Conservation (phyloP, 2,888 invertebrate species). For the Coremacera marginata region DNA sequence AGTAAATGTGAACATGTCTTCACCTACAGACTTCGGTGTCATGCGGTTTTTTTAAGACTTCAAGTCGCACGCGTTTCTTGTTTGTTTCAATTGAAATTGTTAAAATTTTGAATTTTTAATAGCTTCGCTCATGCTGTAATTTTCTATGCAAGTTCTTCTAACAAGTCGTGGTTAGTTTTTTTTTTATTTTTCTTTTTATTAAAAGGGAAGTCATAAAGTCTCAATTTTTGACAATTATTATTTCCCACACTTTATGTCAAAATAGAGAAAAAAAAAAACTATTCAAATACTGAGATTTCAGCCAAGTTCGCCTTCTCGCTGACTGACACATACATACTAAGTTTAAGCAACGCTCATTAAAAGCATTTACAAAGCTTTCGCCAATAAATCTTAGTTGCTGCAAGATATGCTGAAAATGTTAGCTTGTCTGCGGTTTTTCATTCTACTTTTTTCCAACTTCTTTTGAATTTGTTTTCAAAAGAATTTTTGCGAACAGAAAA, state of each 20-base stretch:
- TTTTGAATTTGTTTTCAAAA: neutral
- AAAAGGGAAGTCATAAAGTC: conserved; percentile 31
- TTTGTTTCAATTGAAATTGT: neutral
- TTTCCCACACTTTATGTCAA: conserved; percentile 10
- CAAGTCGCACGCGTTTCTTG: conserved; percentile 2
- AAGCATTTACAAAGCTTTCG: too few relatives aligned
- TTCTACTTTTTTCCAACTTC: neutral
- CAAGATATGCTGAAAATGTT: neutral
- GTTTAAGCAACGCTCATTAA: too few relatives aligned
- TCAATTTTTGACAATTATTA: conserved; percentile 2
- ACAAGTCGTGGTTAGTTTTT: neutral
- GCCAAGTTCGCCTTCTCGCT: too few relatives aligned
- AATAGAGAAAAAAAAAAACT: too few relatives aligned
- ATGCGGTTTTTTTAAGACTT: neutral
- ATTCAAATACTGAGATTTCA: too few relatives aligned
- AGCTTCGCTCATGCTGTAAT: neutral
- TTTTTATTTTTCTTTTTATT: neutral
- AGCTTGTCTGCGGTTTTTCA: neutral
- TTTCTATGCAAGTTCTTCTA: neutral
- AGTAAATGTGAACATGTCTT: neutral
- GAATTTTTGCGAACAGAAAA: neutral
- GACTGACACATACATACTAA: too few relatives aligned
- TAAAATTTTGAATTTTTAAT: neutral
- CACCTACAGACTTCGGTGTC: neutral
- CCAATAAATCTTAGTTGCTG: neutral